Conservation (phyloP, 2,797 vertebrate genomes). For the Notolepis coatsorum region DNA sequence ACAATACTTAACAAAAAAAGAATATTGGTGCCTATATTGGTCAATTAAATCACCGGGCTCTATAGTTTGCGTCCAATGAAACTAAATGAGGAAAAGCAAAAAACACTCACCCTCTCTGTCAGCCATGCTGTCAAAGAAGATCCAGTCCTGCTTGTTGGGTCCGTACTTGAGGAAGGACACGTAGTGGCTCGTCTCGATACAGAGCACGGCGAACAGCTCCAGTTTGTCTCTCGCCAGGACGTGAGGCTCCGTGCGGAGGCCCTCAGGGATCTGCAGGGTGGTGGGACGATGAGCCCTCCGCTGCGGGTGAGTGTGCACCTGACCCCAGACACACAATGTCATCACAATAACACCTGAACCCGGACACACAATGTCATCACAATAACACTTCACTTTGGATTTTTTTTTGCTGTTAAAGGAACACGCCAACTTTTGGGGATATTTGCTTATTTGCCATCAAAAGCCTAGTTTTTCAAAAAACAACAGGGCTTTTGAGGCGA, state of each 20-base stretch:
- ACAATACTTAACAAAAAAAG: too few relatives aligned
- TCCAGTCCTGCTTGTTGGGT: conserved; percentile 82
- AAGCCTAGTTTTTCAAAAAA: too few relatives aligned
- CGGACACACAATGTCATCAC: too few relatives aligned
- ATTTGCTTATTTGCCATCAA: too few relatives aligned
- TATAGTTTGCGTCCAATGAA: not conserved
- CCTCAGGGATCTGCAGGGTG: conserved; percentile 70
- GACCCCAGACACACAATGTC: conserved; percentile 19
- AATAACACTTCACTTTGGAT: too few relatives aligned
- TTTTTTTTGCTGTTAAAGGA: too few relatives aligned
- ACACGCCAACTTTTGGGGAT: too few relatives aligned
- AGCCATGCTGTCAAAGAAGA: conserved; percentile 96
- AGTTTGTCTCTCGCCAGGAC: conserved; percentile 81
- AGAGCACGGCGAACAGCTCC: conserved; percentile 91
- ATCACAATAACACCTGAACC: too few relatives aligned
- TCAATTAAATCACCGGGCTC: too few relatives aligned
- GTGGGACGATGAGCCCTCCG: conserved; percentile 69
- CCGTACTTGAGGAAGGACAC: conserved; percentile 92
- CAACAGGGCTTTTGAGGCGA: too few relatives aligned
- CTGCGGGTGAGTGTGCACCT: conserved; percentile 85
- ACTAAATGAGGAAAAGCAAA: too few relatives aligned
- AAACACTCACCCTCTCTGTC: conserved; percentile 85
- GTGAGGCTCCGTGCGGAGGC: conserved; percentile 39
- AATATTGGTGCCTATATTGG: too few relatives aligned
- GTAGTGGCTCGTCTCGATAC: conserved; percentile 94